Evolutionary conservation across 2,797 vertebrate species (phyloP).

Genomic region (Enteromius treurensis): DNA sequence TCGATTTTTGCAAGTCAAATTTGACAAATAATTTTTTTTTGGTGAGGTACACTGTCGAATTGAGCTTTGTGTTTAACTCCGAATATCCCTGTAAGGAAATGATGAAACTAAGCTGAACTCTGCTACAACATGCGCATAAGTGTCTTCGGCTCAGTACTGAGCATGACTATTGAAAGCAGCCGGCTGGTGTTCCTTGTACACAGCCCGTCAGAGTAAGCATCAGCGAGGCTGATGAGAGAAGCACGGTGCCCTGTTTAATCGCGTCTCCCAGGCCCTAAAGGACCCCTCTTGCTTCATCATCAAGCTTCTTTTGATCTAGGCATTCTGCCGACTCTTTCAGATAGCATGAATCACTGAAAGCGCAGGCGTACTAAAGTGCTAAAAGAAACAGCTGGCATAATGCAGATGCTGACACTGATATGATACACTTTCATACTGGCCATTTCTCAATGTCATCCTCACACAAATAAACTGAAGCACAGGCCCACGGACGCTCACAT

Average conservation of each 20-base stretch:
- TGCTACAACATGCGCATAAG: conserved; percentile 85
- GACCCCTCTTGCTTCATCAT: conserved; percentile 78
- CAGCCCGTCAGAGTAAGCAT: conserved; percentile 83
- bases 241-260: conserved; percentile 79
- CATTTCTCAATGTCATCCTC: conserved; percentile 67
- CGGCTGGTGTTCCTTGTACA: conserved; percentile 84
- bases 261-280: conserved; percentile 83
- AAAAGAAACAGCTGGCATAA: conserved; percentile 82
- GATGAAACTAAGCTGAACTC: conserved; percentile 72
- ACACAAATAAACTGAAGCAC: conserved; percentile 42
- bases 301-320: conserved; percentile 82
- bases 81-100: not conserved
- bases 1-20: not conserved
- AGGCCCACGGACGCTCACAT: conserved; percentile 24
- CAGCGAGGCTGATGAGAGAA: conserved; percentile 89
- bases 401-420: conserved; percentile 74
- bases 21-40: not conserved
- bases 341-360: conserved; percentile 75
- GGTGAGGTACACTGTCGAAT: not conserved
- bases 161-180: conserved; percentile 52
- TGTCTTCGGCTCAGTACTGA: conserved; percentile 66
- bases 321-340: conserved; percentile 86
- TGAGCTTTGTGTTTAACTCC: not conserved
- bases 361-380: conserved; percentile 71
- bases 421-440: conserved; percentile 75